Evolutionary conservation across 53 echinoderm and acorn worm species (phyloP).

Genomic region (Zoroaster sp.): DNA sequence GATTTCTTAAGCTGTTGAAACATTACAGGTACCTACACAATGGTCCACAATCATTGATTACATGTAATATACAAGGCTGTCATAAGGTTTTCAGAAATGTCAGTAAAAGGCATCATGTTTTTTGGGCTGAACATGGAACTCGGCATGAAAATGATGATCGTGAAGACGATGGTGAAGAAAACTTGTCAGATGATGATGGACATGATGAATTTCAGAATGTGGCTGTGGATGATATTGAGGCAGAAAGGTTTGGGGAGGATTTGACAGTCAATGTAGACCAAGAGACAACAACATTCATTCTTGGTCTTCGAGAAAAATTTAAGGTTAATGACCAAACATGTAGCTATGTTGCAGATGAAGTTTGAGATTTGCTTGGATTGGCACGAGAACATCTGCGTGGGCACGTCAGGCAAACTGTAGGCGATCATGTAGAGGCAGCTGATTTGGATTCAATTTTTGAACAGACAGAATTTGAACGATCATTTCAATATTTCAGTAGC

Average conservation of each 20-base stretch:
- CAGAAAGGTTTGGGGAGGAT: neutral
- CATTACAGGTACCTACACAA: neutral
- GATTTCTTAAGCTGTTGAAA: neutral
- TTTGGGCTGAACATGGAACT: constrained; percentile 14
- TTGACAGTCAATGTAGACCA: neutral
- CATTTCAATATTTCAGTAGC: constrained; percentile 1
- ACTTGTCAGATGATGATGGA: neutral
- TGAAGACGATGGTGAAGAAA: neutral
- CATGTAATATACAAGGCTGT: neutral
- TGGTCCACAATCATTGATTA: neutral
- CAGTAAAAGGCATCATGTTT: neutral
- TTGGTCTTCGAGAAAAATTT: neutral
- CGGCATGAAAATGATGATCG: neutral
- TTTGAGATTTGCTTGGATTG: neutral
- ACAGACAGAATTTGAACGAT: neutral
- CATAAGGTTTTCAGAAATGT: neutral
- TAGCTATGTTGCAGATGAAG: constrained; percentile 8
- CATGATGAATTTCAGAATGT: neutral
- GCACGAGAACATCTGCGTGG: neutral
- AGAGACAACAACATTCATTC: neutral
- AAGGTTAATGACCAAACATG: constrained; percentile 13
- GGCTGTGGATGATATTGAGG: neutral
- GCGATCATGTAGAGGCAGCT: neutral
- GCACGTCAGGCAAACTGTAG: neutral
- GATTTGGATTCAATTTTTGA: neutral